Base-by-base conservation (phyloP, 2,888 invertebrate species). In the Digitonthophagus gazella region DNA sequence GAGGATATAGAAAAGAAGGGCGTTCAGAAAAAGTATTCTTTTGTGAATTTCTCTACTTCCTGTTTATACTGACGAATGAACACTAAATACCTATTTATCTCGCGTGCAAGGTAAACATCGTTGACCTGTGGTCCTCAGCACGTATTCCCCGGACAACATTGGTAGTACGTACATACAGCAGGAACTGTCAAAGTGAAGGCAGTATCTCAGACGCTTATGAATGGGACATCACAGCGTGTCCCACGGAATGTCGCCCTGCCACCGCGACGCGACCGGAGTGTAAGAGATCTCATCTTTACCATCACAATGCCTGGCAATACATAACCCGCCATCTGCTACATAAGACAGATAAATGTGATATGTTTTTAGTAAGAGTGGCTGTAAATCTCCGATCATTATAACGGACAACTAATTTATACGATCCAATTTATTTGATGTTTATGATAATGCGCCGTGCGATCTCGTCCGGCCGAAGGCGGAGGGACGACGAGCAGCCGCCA, bases 341-440 rank as follows among this genome's bases (percentile, higher is more conserved):
- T 75, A 76, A 76, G 75, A 74, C 74, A 76, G 76, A 76, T 75
- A 75, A 76, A 76, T 76, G 75, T 72, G 75, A 75, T 75, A 74
- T 75, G 74, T 76, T 77, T 61, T 75, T 72, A 74, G 74, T 74
- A 73, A 74, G 72, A 75, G 77, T 74, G 76, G 74, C 75, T 77
- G 78, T 79, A 78, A 80, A 80, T 81, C 81, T 80, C 75, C 72
- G 76, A 78, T 80, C 80, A 79, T 80, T 80, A 80, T 78, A 78
- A 78, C 78, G 77, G 80, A 80, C 81, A 79, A 79, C 79, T 79
- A 80, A 82, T 81, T 81, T 81, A 81, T 82, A 77, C 76, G 78
- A 72, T 77, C 78, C 79, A 80, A 82, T 81, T 81, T 81, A 80
- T 81, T 79, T 79, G 79, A 80, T 80, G 79, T 79, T 80, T 79